Evolutionary conservation across 35 echinoderm and acorn worm genomes (phyloP), one percentile per base, ranked within the genome.

Genomic region (Lytechinus pictus): DNA sequence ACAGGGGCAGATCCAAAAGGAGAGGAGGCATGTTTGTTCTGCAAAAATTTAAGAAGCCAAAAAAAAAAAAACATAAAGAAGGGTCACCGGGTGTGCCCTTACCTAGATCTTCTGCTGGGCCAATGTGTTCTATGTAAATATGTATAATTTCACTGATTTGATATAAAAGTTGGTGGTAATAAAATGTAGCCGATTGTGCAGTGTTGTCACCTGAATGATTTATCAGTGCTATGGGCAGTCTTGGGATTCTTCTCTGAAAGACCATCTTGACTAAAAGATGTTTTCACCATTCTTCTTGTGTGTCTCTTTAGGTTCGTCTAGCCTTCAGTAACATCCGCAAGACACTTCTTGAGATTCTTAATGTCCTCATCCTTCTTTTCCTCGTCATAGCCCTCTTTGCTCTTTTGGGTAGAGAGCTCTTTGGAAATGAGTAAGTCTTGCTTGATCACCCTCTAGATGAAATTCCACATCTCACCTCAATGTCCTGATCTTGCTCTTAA

Each of bases 341-440:
- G 27, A 97, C 98, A 4, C 79, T 99, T 19, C 96, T 95, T 61
- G 98, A 97, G 53, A 99, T 99, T 86, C 52, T 98, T 16, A 97
- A 95, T 90, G 97, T 99, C 51, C 87, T 99, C 10, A 87, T 99
- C 19, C 95, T 99, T 5, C 94, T 99, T 24, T 99, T 99, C 66
- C 86, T 98, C 27, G 91, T 99, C 28, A 97, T 99, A 56, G 96
- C 95, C 86, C 88, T 99, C 87, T 99, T 99, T 97, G 98, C 98
- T 10, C 94, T 99, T 7, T 94, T 99, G 2, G 96, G 96, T 52
- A 94, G 98, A 95, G 98, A 99, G 86, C 96, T 99, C 54, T 99
- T 97, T 94, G 61, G 94, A 86, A 95, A 99, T 61, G 98, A 99
- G 98, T 99, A 79, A 99, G 98, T 99, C n/a, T 57, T 9, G 16